A percentile compares a stretch with the other conserved stretches of the same genome.
Conservation (phyloP, 1,140 invertebrate genomes). For the Gerris buenoi region DNA sequence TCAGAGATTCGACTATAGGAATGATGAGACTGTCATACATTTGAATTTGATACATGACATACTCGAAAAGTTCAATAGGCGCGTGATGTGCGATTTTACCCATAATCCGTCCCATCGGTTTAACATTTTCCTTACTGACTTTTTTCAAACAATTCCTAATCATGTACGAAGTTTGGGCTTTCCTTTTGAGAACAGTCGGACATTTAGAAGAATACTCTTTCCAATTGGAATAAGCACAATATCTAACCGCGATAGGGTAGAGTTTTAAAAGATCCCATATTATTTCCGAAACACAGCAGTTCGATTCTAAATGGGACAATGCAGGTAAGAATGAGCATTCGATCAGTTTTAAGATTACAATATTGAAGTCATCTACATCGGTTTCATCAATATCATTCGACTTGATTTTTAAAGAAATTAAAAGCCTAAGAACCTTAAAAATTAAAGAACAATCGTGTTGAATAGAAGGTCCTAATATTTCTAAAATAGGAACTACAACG, state of each 20-base stretch:
- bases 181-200: constrained; percentile 8
- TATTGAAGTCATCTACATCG: constrained; percentile 18
- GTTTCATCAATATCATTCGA: neutral
- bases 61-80: constrained; percentile 90
- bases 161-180: constrained; percentile 31
- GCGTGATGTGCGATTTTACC: constrained; percentile 94
- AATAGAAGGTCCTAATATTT: neutral
- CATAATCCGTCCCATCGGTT: constrained; percentile 83
- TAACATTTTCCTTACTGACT: constrained; percentile 96
- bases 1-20: constrained; percentile 94
- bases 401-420: constrained; percentile 2
- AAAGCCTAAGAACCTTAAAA: neutral
- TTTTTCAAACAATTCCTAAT: constrained; percentile 95
- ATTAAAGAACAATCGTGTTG: neutral
- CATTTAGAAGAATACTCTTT: constrained; percentile 11
- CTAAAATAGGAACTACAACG: neutral
- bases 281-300: constrained; percentile 90
- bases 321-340: constrained; percentile 79
- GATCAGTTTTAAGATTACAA: constrained; percentile 69
- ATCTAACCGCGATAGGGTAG: constrained; percentile 82
- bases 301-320: constrained; percentile 78
- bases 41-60: constrained; percentile 85
- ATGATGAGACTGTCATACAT: constrained; percentile 92
- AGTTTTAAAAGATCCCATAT: constrained; percentile 82
- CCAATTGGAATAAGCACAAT: constrained; percentile 19